A percentile compares a stretch with the other conserved stretches of the same genome.
Conservation (phyloP, 2,797 vertebrate species). For the Ammospiza maritima region DNA sequence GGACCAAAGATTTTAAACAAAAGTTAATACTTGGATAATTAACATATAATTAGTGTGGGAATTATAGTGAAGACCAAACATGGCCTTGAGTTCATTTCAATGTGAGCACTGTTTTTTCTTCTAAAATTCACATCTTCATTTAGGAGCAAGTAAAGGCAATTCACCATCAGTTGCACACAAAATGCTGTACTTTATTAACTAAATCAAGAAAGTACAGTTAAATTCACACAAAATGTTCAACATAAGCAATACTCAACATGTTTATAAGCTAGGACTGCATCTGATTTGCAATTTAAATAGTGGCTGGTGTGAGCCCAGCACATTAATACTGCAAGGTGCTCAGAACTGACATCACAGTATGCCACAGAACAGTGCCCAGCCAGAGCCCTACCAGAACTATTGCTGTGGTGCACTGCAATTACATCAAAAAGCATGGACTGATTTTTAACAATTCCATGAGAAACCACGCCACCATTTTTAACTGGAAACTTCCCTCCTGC, state of each 20-base stretch:
- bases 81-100: not conserved
- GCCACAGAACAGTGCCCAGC: not conserved
- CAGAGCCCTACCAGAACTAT: not conserved
- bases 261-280: not conserved
- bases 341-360: not conserved
- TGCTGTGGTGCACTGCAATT: not conserved
- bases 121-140: not conserved
- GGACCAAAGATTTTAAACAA: not conserved
- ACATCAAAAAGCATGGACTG: not conserved
- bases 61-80: not conserved
- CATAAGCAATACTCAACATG: not conserved
- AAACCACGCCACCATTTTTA: not conserved
- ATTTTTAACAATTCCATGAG: not conserved
- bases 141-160: not conserved
- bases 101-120: not conserved
- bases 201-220: not conserved
- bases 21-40: not conserved
- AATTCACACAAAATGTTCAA: not conserved
- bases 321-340: not conserved
- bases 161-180: not conserved
- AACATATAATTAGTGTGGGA: not conserved
- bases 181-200: constrained; percentile 30
- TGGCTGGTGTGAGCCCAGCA: not conserved
- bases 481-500: not conserved
- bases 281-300: not conserved